Evolutionary conservation across 1,140 invertebrate species (phyloP).

Genomic region (Protaetia brevitarsis): DNA sequence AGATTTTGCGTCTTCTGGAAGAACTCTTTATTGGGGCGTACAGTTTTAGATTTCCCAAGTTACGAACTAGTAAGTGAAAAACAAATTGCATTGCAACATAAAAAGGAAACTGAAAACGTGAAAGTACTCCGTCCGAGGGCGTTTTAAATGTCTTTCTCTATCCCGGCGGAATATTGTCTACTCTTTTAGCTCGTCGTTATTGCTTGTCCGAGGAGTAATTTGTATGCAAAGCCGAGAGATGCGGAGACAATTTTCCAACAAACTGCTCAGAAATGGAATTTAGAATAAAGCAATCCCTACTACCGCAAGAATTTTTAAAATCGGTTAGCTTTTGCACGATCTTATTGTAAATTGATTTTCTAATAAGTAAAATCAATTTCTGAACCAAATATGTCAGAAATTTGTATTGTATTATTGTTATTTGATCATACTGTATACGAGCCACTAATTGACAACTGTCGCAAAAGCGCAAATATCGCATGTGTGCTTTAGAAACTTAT

Average conservation of each 20-base stretch:
- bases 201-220: background rate
- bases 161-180: background rate
- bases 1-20: background rate
- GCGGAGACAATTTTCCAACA: background rate
- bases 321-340: too few relatives aligned
- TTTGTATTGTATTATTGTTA: too few relatives aligned
- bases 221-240: background rate
- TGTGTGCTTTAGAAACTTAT: background rate
- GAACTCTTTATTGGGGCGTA: background rate
- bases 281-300: too few relatives aligned
- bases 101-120: background rate
- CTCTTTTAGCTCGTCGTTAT: background rate
- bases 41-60: background rate
- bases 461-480: background rate
- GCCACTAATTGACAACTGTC: background rate
- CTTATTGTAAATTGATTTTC: too few relatives aligned
- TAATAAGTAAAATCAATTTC: too few relatives aligned
- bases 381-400: too few relatives aligned
- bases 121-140: background rate
- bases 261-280: background rate
- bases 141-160: background rate
- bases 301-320: too few relatives aligned
- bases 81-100: slow-evolving; percentile 8
- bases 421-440: background rate
- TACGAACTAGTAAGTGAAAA: background rate